Percentiles rank a stretch among this genome's conserved stretches.
phyloP scores from a whole-genome alignment of 2,888 invertebrate species.

The Hyalella azteca region DNA sequence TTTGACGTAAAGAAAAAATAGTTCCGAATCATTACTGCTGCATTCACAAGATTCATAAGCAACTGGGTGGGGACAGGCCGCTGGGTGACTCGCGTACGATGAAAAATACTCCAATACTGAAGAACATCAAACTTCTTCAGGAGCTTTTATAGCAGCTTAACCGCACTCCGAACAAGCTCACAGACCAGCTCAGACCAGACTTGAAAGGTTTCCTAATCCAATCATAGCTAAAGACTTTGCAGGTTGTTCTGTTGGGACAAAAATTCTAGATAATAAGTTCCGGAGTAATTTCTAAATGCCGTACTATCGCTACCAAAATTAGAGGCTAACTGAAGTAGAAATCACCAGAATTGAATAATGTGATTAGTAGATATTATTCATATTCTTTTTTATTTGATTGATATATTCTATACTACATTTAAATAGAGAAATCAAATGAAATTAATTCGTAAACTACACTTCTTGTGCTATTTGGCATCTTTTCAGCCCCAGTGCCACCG shows the following conservation, averaged over 20 bases:
- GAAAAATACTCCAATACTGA: conserved; percentile 13
- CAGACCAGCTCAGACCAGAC: conserved; percentile 2
- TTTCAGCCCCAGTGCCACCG: neutral
- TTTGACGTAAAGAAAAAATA: conserved; percentile 50
- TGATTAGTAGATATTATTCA: no score
- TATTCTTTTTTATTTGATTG: no score
- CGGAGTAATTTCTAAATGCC: no score
- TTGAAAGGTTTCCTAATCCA: conserved; percentile 33
- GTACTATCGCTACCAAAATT: no score
- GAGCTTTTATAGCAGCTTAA: conserved; percentile 2
- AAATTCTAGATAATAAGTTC: no score
- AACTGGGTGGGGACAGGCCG: conserved; percentile 38
- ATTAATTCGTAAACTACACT: neutral
- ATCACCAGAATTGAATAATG: no score
- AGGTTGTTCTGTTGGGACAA: neutral
- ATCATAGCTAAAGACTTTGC: neutral
- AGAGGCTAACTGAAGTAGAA: no score
- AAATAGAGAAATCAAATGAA: neutral
- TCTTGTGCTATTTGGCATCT: neutral
- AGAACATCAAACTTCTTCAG: conserved; percentile 5
- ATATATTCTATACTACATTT: neutral
- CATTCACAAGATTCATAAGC: conserved; percentile 37
- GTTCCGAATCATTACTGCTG: conserved; percentile 48
- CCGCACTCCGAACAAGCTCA: neutral
- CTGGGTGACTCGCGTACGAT: conserved; percentile 35